Conservation (phyloP, 2,113 vertebrate genomes). For the Arizona elegans region DNA sequence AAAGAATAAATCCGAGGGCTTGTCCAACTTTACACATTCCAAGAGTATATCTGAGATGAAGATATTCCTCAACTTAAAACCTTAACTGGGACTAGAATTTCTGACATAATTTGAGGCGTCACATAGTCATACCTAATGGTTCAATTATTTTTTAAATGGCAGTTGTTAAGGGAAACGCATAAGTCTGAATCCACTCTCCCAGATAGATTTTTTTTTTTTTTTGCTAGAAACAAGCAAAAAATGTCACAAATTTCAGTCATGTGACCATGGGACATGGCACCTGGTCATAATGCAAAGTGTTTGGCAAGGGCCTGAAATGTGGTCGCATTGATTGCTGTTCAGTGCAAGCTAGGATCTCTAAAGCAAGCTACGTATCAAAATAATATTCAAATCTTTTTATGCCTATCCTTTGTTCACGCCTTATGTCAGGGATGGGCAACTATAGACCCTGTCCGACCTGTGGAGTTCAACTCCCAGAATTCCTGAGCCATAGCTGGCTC, state of each 20-base stretch:
- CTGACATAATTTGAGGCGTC: neutral
- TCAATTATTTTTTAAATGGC: neutral
- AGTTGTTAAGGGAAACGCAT: neutral
- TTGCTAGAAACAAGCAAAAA: neutral
- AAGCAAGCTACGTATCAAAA: neutral
- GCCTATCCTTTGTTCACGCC: neutral
- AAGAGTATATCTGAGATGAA: slow-evolving; percentile 37
- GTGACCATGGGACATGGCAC: neutral
- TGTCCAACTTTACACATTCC: slow-evolving; percentile 29
- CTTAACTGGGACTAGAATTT: neutral
- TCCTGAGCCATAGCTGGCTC: too few species aligned
- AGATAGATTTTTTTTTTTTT: neutral
- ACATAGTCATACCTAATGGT: fast-evolving
- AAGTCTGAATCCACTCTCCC: neutral
- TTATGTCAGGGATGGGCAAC: too few species aligned
- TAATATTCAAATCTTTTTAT: neutral
- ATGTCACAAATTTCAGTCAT: neutral
- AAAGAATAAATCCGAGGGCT: slow-evolving; percentile 11
- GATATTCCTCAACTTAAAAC: neutral
- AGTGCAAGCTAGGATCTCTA: neutral
- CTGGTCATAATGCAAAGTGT: neutral
- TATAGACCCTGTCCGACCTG: neutral
- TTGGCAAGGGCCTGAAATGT: neutral
- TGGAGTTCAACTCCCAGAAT: neutral
- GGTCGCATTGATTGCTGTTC: neutral